Percentiles rank a stretch among this genome's conserved stretches.
Evolutionary conservation across 2,113 vertebrate species (phyloP).

Genomic region (Pachyramphus minor): DNA sequence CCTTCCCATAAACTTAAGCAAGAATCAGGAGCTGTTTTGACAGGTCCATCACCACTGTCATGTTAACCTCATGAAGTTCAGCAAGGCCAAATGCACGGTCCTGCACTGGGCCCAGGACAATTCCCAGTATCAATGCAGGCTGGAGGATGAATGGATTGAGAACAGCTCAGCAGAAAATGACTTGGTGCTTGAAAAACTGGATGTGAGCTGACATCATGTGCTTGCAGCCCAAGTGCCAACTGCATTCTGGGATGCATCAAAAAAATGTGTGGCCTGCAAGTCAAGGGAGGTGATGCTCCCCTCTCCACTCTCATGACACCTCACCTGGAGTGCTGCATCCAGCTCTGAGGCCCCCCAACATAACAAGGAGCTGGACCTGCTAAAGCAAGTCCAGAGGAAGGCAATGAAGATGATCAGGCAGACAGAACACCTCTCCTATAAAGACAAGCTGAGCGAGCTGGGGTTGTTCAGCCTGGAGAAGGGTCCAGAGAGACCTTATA

Average conservation of each 20-base stretch:
- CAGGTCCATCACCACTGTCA: neutral
- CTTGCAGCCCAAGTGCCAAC: neutral
- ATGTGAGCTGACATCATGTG: rapidly evolving
- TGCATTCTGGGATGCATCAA: rapidly evolving
- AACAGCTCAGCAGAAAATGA: neutral
- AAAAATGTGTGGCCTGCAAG: rapidly evolving
- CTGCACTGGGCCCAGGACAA: neutral
- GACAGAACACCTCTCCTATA: neutral
- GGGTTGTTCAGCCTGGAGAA: neutral
- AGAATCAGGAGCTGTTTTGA: neutral
- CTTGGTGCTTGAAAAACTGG: neutral
- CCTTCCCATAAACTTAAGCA: neutral
- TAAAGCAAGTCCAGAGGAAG: neutral
- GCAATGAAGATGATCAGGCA: neutral
- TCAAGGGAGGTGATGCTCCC: neutral
- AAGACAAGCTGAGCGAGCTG: neutral
- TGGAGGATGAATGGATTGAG: neutral
- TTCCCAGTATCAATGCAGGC: neutral
- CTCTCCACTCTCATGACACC: neutral
- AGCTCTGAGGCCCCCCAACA: neutral
- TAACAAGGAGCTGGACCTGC: too few relatives aligned
- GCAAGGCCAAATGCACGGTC: neutral
- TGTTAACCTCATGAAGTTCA: neutral
- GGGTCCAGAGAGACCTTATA: neutral
- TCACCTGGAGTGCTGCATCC: neutral